Base-by-base conservation (phyloP, 2,113 vertebrate genomes). In the Archocentrus centrarchus region DNA sequence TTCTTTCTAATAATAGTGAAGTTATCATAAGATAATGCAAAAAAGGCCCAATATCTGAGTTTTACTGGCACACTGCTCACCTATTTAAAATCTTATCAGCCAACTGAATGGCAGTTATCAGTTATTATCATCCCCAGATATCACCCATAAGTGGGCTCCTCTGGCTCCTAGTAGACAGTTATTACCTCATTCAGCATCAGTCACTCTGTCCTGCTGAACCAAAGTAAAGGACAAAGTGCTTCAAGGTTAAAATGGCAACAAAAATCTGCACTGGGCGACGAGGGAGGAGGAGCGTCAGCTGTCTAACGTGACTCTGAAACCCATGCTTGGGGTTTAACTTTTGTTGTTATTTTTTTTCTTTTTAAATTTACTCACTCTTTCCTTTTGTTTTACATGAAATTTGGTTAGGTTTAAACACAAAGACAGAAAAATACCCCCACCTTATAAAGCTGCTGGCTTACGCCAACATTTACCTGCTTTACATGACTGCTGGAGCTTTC, bases 71-170 rank as follows among this genome's bases (percentile, higher is more conserved):
- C 47, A 14, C 17, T n/a, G 68, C 35, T 73, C 47, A 30, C 47
- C 47, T 55, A 14, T 73, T 73, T 73, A 73, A 73, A 73, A 73
- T 73, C 27, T 73, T 73, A 73, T 55, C 27, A 73, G 68, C 18
- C 68, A 73, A 27, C 24, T 9, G 27, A 73, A 73, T 55, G 68
- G 68, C 68, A 73, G 47, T 73, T 73, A 55, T 30, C 4, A n/a
- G 68, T n/a, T 73, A 27, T 55, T 55, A 73, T 73, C 68, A 73
- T 47, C 6, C 47, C 47, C 47, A 53, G 47, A 73, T 73, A 73
- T 73, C 47, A 53, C 47, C 66, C 68, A 35, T 32, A 55, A 55
- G 47, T 55, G 68, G 47, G 18, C 68, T 73, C 44, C 44, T 70
- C 17, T 32, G 66, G 66, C 3, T 32, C 47, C 47, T 73, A 55